Evolutionary conservation across 2,797 vertebrate species (phyloP), one percentile per base, ranked within the genome.

Genomic region (Chelonia mydas): DNA sequence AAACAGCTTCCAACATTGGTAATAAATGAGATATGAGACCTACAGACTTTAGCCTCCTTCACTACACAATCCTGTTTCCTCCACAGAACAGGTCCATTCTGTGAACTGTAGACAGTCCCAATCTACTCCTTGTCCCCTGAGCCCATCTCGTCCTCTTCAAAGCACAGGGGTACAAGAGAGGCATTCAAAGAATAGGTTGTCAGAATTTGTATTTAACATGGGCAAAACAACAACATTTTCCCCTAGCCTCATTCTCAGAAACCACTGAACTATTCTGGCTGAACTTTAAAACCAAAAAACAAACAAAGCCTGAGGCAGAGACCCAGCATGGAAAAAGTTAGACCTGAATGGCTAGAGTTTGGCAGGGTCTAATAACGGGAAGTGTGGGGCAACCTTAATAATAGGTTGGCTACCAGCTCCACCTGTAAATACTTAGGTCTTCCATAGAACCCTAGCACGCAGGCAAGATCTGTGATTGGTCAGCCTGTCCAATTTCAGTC

Each of bases 281-380:
- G 77, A 84, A 28, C 92, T 84, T 49, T 49, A 28, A 77, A 92
- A 91, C 27, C 76, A 11, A 84, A 84, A 53, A 27, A 78, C 3
- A 54, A 89, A 93, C 95, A 94, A 92, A 95, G 96, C 87, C 65
- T 84, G 80, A 90, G 85, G 90, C 77, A 94, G 86, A 83, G 81
- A 83, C 21, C 9, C 0, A 0, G 53, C 53, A 16, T 49, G 47
- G 50, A 91, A 93, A 57, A 92, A 87, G 95, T 90, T 77, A 55
- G 89, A 72, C 55, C 83, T 0, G 2, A 86, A 49, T 4, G 23
- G 54, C 85, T 49, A 19, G 31, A 90, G 89, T 54, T 88, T 89
- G 57, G 53, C 33, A 45, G 31, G 37, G 68, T 88, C 74, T 87
- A 0, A 0, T 53, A 76, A 86, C 85, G 55, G 89, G 15, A 74